A percentile compares a stretch with the other conserved stretches of the same genome.
Evolutionary conservation across 2,888 invertebrate species (phyloP).

Genomic region (Dryocosmus kuriphilus): DNA sequence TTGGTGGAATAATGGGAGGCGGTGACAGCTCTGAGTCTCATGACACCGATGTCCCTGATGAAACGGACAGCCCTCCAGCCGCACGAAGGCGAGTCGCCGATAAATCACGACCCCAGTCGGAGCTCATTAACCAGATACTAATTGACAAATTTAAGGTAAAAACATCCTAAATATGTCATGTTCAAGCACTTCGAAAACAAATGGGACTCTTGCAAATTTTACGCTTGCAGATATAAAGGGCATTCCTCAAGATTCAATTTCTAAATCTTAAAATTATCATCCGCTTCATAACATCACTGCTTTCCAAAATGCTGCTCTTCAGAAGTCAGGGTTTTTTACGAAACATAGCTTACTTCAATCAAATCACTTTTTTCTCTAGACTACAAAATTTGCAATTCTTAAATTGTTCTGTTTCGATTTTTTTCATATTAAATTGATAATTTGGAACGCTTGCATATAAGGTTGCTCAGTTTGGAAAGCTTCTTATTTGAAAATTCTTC

Average conservation of each 20-base stretch:
- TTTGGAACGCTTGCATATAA: no score
- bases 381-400: no score
- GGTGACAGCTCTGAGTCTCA: conserved; percentile 82
- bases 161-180: conserved; percentile 40
- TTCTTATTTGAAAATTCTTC: no score
- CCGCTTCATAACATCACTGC: not conserved
- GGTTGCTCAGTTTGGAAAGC: no score
- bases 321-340: not conserved
- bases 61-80: conserved; percentile 80
- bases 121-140: conserved; percentile 81
- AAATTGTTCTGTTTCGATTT: not conserved
- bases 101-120: conserved; percentile 80
- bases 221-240: not conserved
- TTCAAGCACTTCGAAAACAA: not conserved
- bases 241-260: not conserved
- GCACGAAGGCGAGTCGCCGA: conserved; percentile 77
- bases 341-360: not conserved
- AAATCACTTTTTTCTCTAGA: not conserved
- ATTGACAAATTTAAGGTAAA: conserved; percentile 81
- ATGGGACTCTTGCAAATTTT: not conserved
- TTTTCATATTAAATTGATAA: not conserved
- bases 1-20: conserved; percentile 75
- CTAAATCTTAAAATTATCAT: not conserved
- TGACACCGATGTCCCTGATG: conserved; percentile 80
- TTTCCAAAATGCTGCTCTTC: not conserved